Evolutionary conservation across 2,113 vertebrate genomes (phyloP).

Genomic region (Oreochromis tanganicae): DNA sequence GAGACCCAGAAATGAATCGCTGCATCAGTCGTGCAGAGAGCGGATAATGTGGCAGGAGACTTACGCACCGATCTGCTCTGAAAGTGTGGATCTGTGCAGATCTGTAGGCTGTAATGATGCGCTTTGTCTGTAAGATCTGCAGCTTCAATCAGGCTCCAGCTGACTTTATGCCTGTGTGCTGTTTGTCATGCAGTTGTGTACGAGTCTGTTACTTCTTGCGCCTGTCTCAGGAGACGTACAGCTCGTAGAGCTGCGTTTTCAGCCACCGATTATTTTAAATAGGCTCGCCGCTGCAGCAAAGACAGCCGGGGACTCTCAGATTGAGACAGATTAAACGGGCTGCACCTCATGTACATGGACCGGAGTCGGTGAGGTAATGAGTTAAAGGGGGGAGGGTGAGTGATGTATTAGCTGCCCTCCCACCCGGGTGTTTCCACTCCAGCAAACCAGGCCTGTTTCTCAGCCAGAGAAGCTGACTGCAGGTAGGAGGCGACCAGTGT

Average conservation of each 20-base stretch:
- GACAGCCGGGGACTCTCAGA: not conserved
- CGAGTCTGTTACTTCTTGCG: not conserved
- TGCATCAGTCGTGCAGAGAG: not conserved
- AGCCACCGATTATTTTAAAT: not conserved
- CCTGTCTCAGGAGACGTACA: not conserved
- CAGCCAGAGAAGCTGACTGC: not conserved
- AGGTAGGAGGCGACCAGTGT: not conserved
- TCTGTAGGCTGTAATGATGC: not conserved
- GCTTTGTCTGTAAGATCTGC: not conserved
- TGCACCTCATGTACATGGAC: not conserved
- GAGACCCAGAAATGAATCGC: not conserved
- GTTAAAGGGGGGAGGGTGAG: not conserved
- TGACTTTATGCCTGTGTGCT: not conserved
- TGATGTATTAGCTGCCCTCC: conserved; percentile 1
- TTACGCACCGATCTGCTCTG: accelerated
- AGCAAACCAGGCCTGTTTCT: not conserved
- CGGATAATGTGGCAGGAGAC: not conserved
- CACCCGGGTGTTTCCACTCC: not conserved
- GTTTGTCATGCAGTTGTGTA: not conserved
- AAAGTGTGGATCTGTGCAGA: not conserved
- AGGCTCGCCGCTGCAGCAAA: not conserved
- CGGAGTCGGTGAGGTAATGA: not conserved
- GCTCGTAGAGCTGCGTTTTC: not conserved
- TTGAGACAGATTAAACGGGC: conserved; percentile 20
- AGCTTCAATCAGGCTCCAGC: not conserved